Conservation (phyloP, 2,888 invertebrate species). For the Ptychoptera albimana region DNA sequence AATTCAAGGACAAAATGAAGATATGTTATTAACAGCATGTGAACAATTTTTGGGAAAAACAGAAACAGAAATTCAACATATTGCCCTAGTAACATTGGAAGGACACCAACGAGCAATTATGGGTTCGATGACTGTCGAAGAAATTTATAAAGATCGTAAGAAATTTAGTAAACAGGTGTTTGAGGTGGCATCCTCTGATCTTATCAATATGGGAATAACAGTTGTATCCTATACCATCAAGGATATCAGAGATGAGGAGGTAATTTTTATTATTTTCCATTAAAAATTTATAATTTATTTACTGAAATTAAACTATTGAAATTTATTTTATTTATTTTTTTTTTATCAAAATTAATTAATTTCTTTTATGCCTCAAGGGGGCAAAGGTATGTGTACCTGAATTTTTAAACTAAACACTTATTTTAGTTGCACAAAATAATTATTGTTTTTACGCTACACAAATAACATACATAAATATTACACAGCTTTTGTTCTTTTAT, state of each 20-base stretch:
- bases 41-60: conserved; percentile 85
- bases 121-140: conserved; percentile 95
- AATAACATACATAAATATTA: no score
- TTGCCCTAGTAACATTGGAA: conserved; percentile 81
- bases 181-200: conserved; percentile 86
- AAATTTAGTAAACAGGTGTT: conserved; percentile 91
- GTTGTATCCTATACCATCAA: conserved; percentile 90
- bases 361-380: not conserved
- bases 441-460: no score
- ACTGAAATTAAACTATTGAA: no score
- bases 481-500: no score
- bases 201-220: conserved; percentile 93
- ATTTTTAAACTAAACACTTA: no score
- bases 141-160: conserved; percentile 90
- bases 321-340: not conserved
- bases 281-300: no score
- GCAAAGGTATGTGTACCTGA: no score
- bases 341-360: not conserved
- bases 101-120: conserved; percentile 91
- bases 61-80: conserved; percentile 77
- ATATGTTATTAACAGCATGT: conserved; percentile 67
- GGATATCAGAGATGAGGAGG: conserved; percentile 90
- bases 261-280: conserved; percentile 29
- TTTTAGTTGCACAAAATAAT: no score
- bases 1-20: conserved; percentile 58